Evolutionary conservation across 2,113 vertebrate genomes (phyloP), one percentile per base, ranked within the genome.

Genomic region (Petrocephalus microphthalmus): DNA sequence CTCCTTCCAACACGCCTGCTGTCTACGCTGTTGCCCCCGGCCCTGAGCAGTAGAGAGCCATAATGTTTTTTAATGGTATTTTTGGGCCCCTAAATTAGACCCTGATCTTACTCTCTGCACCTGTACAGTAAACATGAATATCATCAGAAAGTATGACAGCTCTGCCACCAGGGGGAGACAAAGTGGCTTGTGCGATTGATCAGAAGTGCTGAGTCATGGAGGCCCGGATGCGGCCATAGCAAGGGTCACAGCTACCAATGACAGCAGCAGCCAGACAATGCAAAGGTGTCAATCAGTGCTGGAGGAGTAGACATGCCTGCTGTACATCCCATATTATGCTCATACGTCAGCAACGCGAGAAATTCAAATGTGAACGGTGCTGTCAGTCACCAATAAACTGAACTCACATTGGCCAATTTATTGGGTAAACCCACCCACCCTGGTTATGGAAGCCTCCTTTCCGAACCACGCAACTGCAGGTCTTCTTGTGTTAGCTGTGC

Each of bases 161-260:
- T 53, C 84, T 29, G 2, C 84, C 84, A 85, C 49, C n/a, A 85
- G 84, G 45, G 51, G 51, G 84, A 11, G 51, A 6, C 84, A 85
- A 54, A 85, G 84, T 3, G 51, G 13, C 47, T 85, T 29, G 47
- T 53, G 51, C 54, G 13, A 33, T 54, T 25, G n/a, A 22, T 7
- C 84, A 37, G 84, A 54, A 49, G 45, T 49, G 84, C 84, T 85
- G 84, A 85, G 22, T 85, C 84, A 85, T 51, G 22, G 20, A 83
- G 81, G 37, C 10, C 49, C 3, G 8, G 19, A 37, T 49, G 45
- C 7, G 42, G 17, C 2, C n/a, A 5, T 2, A 25, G 22, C 22
- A 85, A 13, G 84, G 51, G 25, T 85, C 25, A 33, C 51, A 15
- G 84, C n/a, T 49, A 85, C 54, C 13, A 53, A 54, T 85, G 33